Evolutionary conservation across 1,140 invertebrate genomes (phyloP), one percentile per base, ranked within the genome.

Genomic region (Lanistes nyassanus): DNA sequence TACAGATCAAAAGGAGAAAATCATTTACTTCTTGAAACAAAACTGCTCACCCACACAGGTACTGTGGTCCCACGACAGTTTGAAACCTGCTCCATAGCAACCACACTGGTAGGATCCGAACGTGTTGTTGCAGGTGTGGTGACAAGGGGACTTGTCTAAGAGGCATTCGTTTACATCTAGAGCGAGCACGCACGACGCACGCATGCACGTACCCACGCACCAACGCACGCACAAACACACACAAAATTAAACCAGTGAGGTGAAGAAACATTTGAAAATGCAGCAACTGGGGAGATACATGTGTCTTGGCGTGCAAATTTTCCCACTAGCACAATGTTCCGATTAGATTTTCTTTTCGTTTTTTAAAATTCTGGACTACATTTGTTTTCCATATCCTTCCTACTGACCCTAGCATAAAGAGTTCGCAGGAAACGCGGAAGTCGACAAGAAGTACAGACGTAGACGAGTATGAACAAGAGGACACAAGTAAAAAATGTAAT

Each of bases 111-210:
- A 98, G 11, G 95, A 96, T 1, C 96, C 96, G 26, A 96, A 91
- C 0, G 95, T 96, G 84, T 98, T 98, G 86, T 97, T 95, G 86
- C 96, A 98, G 42, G 95, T 88, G 86, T 97, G 95, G 5, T 92
- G 92, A 39, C 78, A 79, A 1, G 72, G 70, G n/a, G 62, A 62
- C 16, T 64, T 36, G 9, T 76, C 70, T 42, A 42, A 29, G 7
- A 36, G 37, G 39, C 78, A 79, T 42, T 79, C 78, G 71, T 79
- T 66, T 2, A 79, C 47, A 70, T 79, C 78, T 79, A 71, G 5
- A 31, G 42, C 36, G 47, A 34, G 3, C 21, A 47, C 26, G 19
- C 39, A 29, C 42, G 26, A 21, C 19, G 19, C 66, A 68, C 13
- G 5, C 2, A 47, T 21, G 37, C 16, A 3, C 34, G 37, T 23